These are phyloP conservation scores for Megalops cyprinoides DNA, from an alignment of 2,797 vertebrate genomes.

Conservation along the genomic window DNA sequence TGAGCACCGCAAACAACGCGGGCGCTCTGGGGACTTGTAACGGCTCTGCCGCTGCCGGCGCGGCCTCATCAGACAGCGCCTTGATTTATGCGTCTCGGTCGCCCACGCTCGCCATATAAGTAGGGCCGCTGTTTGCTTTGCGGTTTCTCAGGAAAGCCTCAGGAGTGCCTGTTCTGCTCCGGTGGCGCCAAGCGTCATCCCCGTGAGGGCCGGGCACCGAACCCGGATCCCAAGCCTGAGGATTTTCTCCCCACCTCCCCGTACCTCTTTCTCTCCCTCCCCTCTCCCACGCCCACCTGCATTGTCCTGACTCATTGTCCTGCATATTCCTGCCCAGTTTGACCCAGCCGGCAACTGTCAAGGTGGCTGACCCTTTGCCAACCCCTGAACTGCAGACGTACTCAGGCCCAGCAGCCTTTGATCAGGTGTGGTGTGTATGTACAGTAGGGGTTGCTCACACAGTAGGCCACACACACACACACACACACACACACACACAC, in stretches of 20 bases:
- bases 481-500: constrained; percentile 51
- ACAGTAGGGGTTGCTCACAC: constrained; percentile 80
- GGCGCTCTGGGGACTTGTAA: background rate
- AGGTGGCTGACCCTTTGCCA: constrained; percentile 58
- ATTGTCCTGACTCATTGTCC: constrained; percentile 13
- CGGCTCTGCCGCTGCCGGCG: background rate
- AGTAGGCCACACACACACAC: too few species aligned
- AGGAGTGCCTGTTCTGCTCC: constrained; percentile 50
- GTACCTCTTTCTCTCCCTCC: constrained; percentile 30
- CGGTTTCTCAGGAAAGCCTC: constrained; percentile 54
- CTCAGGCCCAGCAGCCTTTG: constrained; percentile 60
- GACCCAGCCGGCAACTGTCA: background rate
- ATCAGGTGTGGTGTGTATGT: constrained; percentile 66
- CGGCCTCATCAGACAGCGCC: constrained; percentile 40
- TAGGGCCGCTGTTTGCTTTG: constrained; percentile 45
- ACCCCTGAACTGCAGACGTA: constrained; percentile 68
- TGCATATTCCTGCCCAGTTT: constrained; percentile 36
- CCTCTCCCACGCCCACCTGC: too few species aligned
- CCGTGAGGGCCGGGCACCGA: constrained; percentile 7
- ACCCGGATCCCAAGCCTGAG: background rate
- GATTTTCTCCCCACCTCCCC: background rate
- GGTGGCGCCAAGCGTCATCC: constrained; percentile 42
- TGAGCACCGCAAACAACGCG: background rate
- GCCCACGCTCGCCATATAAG: constrained; percentile 46
- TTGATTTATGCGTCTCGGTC: constrained; percentile 50